phyloP scores from a whole-genome alignment of 2,797 vertebrate genomes.

The Melanotaenia trifasciata region DNA sequence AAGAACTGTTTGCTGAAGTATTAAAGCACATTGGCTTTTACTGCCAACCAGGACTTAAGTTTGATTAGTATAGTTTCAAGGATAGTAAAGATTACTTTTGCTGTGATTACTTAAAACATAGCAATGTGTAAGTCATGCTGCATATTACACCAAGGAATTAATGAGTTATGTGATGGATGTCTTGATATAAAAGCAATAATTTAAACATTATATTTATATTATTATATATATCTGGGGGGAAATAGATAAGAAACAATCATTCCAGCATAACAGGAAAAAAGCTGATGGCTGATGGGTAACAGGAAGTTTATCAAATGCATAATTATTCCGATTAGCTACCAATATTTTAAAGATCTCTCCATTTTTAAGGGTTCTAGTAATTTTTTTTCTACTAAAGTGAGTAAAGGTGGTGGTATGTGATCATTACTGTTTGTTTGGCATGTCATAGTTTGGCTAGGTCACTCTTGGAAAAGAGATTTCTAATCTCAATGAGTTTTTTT shows the following conservation, averaged over 20 bases:
- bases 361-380: not conserved
- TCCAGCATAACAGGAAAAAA: not conserved
- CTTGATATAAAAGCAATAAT: not conserved
- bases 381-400: not conserved
- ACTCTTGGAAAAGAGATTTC: no score
- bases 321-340: not conserved
- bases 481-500: no score
- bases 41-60: not conserved
- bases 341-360: not conserved
- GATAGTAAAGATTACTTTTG: slow-evolving; percentile 8
- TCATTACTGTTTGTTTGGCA: not conserved
- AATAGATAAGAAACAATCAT: not conserved
- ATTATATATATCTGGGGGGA: not conserved
- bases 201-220: not conserved
- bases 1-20: slow-evolving; percentile 1
- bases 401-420: not conserved
- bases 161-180: not conserved
- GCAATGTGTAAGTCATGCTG: not conserved
- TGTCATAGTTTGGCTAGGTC: no score
- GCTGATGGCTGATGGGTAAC: not conserved
- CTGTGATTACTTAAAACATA: not conserved
- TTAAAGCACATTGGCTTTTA: not conserved
- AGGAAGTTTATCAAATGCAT: not conserved
- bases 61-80: not conserved
- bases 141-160: not conserved